Percentiles rank a stretch among this genome's conserved stretches.
These are phyloP conservation scores for Drosophila lacicola DNA, from an alignment of 2,888 invertebrate genomes.

Conservation along the genomic window DNA sequence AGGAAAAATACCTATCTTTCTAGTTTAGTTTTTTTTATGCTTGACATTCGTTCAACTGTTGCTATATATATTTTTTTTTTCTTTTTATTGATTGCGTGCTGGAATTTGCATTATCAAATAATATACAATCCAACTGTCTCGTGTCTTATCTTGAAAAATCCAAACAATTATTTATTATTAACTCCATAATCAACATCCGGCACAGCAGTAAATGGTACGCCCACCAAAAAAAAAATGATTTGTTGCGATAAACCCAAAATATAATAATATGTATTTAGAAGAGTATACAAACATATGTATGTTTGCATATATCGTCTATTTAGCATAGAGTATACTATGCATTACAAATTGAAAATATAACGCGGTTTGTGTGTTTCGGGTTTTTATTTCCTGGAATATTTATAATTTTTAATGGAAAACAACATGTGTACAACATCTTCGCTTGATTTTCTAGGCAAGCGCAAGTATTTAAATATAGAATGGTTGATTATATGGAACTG, in stretches of 20 bases:
- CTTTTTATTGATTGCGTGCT: slow-evolving; percentile 21
- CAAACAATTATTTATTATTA: slow-evolving; percentile 29
- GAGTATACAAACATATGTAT: slow-evolving; percentile 4
- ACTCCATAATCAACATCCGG: slow-evolving; percentile 26
- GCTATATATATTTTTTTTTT: slow-evolving; percentile 43
- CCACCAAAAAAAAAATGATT: slow-evolving; percentile 54
- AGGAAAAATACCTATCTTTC: slow-evolving; percentile 24
- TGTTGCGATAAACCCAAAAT: slow-evolving; percentile 39
- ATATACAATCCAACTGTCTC: slow-evolving; percentile 12
- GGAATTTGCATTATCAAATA: slow-evolving; percentile 40
- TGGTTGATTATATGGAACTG: slow-evolving; percentile 27
- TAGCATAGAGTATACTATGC: slow-evolving; percentile 6
- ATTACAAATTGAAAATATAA: slow-evolving; percentile 41
- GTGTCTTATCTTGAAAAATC: slow-evolving; percentile 34
- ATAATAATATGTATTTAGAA: not conserved
- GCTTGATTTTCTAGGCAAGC: slow-evolving; percentile 9
- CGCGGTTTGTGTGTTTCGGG: slow-evolving; percentile 21
- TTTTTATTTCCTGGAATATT: slow-evolving; percentile 38
- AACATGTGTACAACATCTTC: slow-evolving; percentile 61
- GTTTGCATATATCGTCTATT: slow-evolving; percentile 8
- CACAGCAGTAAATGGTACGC: slow-evolving; percentile 34
- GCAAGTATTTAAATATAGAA: slow-evolving; percentile 6
- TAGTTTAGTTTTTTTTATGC: slow-evolving; percentile 12
- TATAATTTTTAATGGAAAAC: slow-evolving; percentile 25
- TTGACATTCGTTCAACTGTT: slow-evolving; percentile 19